phyloP scores from a whole-genome alignment of 2,888 invertebrate genomes.

The Melieria crassipennis region DNA sequence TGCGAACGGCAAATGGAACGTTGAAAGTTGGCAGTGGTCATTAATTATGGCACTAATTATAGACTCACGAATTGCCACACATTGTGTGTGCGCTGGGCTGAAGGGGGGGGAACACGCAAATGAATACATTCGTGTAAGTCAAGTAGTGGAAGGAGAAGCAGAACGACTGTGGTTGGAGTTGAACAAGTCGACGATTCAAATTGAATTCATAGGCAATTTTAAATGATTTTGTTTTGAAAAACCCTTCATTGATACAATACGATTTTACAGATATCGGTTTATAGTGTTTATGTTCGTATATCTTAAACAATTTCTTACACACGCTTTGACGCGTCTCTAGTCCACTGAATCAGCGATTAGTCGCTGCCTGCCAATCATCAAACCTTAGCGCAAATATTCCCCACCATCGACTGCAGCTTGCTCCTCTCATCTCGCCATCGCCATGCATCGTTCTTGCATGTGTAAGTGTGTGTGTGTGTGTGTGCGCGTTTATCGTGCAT shows the following conservation, averaged over 20 bases:
- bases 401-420: background rate
- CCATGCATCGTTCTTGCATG: background rate
- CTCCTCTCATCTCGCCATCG: background rate
- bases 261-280: no score
- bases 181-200: no score
- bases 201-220: no score
- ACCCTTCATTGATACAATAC: no score
- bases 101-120: background rate
- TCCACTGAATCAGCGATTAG: no score
- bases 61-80: background rate
- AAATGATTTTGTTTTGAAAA: no score
- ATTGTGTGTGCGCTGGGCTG: background rate
- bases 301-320: no score
- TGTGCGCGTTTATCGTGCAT: background rate
- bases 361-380: background rate
- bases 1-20: no score
- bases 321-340: no score
- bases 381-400: background rate
- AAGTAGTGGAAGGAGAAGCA: no score
- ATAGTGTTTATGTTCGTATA: no score
- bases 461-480: background rate
- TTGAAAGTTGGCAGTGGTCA: conserved; percentile 11
- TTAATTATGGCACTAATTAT: conserved; percentile 29
- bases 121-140: background rate
- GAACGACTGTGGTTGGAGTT: no score